Conservation (phyloP, 1,140 invertebrate species). For the Cepaea nemoralis region DNA sequence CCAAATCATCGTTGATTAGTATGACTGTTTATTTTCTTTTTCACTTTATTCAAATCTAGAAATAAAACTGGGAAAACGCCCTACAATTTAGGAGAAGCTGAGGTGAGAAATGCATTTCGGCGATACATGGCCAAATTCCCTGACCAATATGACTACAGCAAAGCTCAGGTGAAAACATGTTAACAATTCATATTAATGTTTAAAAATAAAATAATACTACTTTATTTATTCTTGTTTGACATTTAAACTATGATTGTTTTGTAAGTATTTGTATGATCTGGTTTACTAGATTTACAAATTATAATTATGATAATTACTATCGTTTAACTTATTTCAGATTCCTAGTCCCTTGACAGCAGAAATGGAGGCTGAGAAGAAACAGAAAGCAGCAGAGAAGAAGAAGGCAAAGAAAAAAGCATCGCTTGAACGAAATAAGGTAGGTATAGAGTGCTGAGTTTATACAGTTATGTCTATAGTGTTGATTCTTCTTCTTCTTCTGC, state of each 20-base stretch:
- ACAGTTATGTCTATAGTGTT: no score
- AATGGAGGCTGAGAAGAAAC: constrained; percentile 75
- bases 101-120: constrained; percentile 80
- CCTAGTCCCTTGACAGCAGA: constrained; percentile 80
- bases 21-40: not conserved
- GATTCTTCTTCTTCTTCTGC: no score
- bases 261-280: no score
- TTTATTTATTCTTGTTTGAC: not conserved
- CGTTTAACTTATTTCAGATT: constrained; percentile 56
- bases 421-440: constrained; percentile 78
- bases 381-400: constrained; percentile 66
- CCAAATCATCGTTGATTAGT: not conserved
- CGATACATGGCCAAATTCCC: constrained; percentile 81
- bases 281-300: no score
- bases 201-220: not conserved
- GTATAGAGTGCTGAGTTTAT: no score
- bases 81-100: constrained; percentile 79
- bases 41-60: constrained; percentile 66
- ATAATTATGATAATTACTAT: not conserved
- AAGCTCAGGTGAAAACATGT: constrained; percentile 76
- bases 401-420: constrained; percentile 73
- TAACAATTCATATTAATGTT: no score
- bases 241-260: constrained; percentile 61
- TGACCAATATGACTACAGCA: constrained; percentile 83
- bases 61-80: constrained; percentile 81